A percentile compares a stretch with the other conserved stretches of the same genome.
Conservation (phyloP, 1,140 invertebrate species). For the Anastrepha obliqua region DNA sequence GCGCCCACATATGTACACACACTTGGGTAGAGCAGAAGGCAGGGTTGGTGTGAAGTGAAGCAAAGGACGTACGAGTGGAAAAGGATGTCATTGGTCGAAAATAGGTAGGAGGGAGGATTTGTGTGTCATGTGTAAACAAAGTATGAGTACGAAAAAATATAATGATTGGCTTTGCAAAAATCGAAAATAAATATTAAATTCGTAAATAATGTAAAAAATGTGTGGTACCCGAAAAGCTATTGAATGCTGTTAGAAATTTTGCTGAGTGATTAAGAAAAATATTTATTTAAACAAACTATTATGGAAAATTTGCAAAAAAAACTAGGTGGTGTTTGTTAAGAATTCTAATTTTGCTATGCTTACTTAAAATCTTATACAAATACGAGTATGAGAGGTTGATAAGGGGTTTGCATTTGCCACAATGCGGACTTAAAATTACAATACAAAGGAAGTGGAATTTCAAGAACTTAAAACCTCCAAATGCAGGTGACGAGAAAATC, state of each 20-base stretch:
- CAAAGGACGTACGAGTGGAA: not conserved
- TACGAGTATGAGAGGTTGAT: not conserved
- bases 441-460: too few relatives aligned
- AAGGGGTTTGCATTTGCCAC: not conserved
- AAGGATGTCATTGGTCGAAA: constrained; percentile 8
- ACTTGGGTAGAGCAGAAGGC: not conserved
- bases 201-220: constrained; percentile 36
- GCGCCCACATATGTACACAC: not conserved
- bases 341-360: constrained; percentile 29
- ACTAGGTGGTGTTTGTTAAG: not conserved
- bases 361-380: not conserved
- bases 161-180: constrained; percentile 51
- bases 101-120: constrained; percentile 8
- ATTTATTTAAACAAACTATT: constrained; percentile 9
- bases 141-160: not conserved
- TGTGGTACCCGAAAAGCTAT: not conserved
- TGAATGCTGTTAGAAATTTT: not conserved
- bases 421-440: too few relatives aligned
- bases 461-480: too few relatives aligned
- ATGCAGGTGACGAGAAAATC: too few relatives aligned
- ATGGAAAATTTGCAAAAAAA: constrained; percentile 32
- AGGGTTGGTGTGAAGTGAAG: not conserved
- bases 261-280: constrained; percentile 37
- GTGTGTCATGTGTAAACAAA: constrained; percentile 44
- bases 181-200: constrained; percentile 55